Evolutionary conservation across 2,888 invertebrate species (phyloP).

Genomic region (Chaitophorus viminalis): DNA sequence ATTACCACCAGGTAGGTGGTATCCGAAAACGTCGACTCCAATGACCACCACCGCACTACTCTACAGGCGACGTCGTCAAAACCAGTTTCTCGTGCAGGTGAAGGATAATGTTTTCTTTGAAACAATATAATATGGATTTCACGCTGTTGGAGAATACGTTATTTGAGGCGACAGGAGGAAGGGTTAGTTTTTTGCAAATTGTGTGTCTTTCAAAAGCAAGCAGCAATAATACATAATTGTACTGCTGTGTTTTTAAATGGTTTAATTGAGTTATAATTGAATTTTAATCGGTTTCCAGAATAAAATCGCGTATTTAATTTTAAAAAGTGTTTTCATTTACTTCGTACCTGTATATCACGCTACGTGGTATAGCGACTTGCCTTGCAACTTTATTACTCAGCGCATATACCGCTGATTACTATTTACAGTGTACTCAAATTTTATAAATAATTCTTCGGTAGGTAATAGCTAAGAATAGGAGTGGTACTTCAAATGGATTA

Average conservation of each 20-base stretch:
- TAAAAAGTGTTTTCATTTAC: neutral
- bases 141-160: neutral
- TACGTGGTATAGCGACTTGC: neutral
- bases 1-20: too few relatives aligned
- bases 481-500: neutral
- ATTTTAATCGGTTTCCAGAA: neutral
- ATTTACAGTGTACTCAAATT: neutral
- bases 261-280: neutral
- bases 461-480: neutral
- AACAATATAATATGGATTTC: slow-evolving; percentile 33
- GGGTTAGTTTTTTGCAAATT: neutral
- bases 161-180: neutral
- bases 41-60: too few relatives aligned
- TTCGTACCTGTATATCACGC: neutral
- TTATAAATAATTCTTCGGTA: neutral
- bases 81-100: slow-evolving; percentile 23
- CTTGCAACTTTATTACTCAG: neutral
- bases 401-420: neutral
- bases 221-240: neutral
- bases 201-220: neutral
- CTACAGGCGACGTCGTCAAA: neutral
- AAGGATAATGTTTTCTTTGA: neutral
- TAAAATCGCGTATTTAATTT: neutral
- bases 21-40: too few relatives aligned
- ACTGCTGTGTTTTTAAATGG: neutral